Evolutionary conservation across 30 jellyfish, hydroid and myxozoan species (phyloP), one percentile per base, ranked within the genome.

Genomic region (Pelagia noctiluca): DNA sequence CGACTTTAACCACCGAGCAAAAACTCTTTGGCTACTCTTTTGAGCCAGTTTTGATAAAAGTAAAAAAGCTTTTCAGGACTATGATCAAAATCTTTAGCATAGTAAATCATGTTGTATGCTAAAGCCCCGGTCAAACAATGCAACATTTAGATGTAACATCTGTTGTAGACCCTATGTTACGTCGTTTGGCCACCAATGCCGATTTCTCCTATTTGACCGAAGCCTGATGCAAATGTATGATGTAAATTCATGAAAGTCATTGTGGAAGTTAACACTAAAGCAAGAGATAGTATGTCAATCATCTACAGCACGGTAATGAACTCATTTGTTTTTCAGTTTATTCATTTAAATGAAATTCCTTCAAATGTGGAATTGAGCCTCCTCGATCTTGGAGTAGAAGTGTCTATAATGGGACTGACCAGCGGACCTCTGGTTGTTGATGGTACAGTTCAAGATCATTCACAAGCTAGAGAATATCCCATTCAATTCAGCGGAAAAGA

Each of bases 301-400:
- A 42, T 42, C 57, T 42, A 16, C 16, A 42, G 8, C 57, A n/a
- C n/a, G n/a, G n/a, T n/a, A n/a, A n/a, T n/a, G n/a, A n/a, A n/a
- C n/a, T n/a, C n/a, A n/a, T n/a, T 42, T 42, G 12, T 34, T 35
- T 34, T 30, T 10, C 21, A 75, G 87, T 37, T 75, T 31, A 74
- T 75, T 19, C 81, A 50, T 24, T 49, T 75, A 5, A 82, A 50
- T 75, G 83, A 75, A 1, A 42, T 48, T 21, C 87, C 87, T 42
- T 82, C 42, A 28, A 22, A 37, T 25, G 48, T 75, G n/a, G 29
- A 35, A 38, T 30, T 35, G 22, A 31, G 13, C 5, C 0, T 75
- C 18, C 49, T 75, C n/a, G 81, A 75, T 21, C 78, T 75, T 34
- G 87, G 87, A 0, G 0, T 60, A 4, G 53, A 35, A 26, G 47